Percentiles rank a stretch among this genome's conserved stretches.
Evolutionary conservation across 2,888 invertebrate genomes (phyloP).

Genomic region (Callimorpha dominula): DNA sequence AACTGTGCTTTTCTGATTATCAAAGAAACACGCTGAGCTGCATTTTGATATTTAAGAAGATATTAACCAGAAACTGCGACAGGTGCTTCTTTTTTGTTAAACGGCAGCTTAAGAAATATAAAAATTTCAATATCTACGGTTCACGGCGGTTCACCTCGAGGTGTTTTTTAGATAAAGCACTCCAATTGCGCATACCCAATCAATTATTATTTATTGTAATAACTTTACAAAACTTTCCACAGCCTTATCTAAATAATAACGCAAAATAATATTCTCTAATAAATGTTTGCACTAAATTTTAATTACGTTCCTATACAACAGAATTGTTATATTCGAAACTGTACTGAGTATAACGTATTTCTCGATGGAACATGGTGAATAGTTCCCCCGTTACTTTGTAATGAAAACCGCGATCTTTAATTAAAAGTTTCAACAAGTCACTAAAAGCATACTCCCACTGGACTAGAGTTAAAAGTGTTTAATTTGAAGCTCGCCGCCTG

Average conservation of each 20-base stretch:
- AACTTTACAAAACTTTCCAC: neutral
- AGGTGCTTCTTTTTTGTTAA: too few species aligned
- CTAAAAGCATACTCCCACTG: constrained; percentile 23
- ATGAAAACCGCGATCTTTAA: constrained; percentile 60
- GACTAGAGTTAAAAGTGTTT: neutral
- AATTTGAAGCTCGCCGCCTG: too few species aligned
- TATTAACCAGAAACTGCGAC: neutral
- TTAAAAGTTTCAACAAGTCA: constrained; percentile 57
- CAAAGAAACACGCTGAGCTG: neutral
- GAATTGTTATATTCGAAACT: constrained; percentile 21
- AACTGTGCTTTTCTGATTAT: neutral
- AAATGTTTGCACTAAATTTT: neutral
- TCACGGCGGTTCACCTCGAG: neutral
- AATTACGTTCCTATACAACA: constrained; percentile 25
- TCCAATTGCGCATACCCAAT: neutral
- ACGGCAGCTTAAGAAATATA: too few species aligned
- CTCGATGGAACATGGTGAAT: constrained; percentile 32
- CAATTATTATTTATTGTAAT: too few species aligned
- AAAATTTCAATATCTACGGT: too few species aligned
- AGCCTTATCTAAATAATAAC: neutral
- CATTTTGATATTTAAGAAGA: neutral
- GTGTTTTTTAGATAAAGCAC: neutral
- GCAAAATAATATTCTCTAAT: neutral
- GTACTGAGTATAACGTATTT: constrained; percentile 18
- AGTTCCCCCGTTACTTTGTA: constrained; percentile 49